A percentile compares a stretch with the other conserved stretches of the same genome.
Conservation (phyloP, 2,797 vertebrate species). For the Merluccius polli region DNA sequence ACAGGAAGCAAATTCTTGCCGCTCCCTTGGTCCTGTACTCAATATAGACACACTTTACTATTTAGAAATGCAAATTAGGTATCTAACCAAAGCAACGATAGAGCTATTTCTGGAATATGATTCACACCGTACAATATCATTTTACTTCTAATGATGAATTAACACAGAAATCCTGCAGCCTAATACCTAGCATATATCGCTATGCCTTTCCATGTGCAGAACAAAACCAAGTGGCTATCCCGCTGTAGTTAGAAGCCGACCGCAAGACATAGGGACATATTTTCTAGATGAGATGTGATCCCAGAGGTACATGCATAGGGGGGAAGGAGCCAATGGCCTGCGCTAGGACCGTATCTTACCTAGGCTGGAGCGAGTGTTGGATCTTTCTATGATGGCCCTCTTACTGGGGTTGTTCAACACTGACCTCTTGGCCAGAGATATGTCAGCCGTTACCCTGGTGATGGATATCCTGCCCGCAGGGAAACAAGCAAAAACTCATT, state of each 20-base stretch:
- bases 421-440: conserved; percentile 97
- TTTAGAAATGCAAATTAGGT: too few species aligned
- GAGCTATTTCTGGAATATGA: too few species aligned
- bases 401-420: conserved; percentile 99
- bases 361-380: conserved; percentile 94
- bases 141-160: not conserved
- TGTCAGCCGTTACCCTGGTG: conserved; percentile 97
- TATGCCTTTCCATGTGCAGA: not conserved
- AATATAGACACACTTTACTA: not conserved
- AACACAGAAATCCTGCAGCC: not conserved
- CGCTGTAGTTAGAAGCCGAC: not conserved
- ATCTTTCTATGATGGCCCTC: conserved; percentile 96
- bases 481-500: conserved; percentile 2
- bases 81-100: not conserved
- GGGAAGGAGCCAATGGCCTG: not conserved
- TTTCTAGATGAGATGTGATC: not conserved
- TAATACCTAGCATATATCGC: not conserved
- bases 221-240: too few species aligned
- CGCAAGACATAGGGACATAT: not conserved
- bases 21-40: not conserved
- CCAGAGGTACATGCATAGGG: not conserved
- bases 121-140: not conserved
- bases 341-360: conserved; percentile 76
- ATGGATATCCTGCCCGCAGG: conserved; percentile 87
- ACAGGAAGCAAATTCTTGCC: too few species aligned